phyloP scores from a whole-genome alignment of 2,888 invertebrate species.

The Girardia tigrina region DNA sequence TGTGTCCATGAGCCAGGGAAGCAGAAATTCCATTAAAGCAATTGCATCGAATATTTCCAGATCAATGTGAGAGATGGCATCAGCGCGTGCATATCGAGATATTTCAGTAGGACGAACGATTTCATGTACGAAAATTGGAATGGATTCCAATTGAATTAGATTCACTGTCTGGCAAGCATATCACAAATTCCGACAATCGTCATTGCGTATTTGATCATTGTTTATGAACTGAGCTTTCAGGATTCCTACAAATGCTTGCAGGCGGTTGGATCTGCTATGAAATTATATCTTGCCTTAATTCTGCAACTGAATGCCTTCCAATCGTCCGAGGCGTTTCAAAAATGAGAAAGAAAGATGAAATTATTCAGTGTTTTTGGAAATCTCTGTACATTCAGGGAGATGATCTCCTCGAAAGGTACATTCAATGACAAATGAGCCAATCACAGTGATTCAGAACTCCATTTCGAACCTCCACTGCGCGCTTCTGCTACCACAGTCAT shows the following conservation, averaged over 20 bases:
- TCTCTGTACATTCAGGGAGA: too few relatives aligned
- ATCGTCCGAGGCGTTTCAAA: too few relatives aligned
- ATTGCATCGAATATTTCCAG: neutral
- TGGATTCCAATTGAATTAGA: too few relatives aligned
- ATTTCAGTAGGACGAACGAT: slow-evolving; percentile 81
- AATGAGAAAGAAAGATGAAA: too few relatives aligned
- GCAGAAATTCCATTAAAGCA: slow-evolving; percentile 57
- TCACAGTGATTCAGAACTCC: too few relatives aligned
- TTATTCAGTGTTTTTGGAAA: too few relatives aligned
- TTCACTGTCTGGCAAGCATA: neutral
- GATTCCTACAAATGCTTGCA: neutral
- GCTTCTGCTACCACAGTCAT: too few relatives aligned
- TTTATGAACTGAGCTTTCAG: neutral
- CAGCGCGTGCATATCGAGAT: slow-evolving; percentile 79
- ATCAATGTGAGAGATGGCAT: slow-evolving; percentile 77
- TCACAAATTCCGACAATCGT: neutral
- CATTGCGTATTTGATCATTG: neutral
- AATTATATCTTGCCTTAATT: too few relatives aligned
- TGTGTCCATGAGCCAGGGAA: slow-evolving; percentile 76
- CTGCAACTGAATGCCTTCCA: too few relatives aligned
- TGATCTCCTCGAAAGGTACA: too few relatives aligned
- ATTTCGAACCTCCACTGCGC: too few relatives aligned
- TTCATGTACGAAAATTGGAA: slow-evolving; percentile 91
- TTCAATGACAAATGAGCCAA: too few relatives aligned
- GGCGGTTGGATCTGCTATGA: neutral